Percentiles rank a stretch among this genome's conserved stretches.
phyloP scores from a whole-genome alignment of 2,888 invertebrate genomes.

The Oegoconia quadripuncta region DNA sequence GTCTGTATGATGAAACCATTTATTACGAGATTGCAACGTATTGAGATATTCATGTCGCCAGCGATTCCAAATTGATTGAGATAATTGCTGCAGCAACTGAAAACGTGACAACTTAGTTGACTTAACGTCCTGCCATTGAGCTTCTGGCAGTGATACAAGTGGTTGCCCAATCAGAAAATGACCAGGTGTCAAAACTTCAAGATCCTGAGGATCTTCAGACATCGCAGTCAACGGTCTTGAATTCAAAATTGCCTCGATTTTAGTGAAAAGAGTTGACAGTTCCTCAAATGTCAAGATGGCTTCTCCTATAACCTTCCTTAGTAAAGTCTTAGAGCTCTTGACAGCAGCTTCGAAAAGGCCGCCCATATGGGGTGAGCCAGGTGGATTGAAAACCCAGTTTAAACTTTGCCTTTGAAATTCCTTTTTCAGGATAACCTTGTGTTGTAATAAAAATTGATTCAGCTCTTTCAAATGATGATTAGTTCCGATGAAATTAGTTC shows the following conservation, averaged over 20 bases:
- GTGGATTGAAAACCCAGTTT: constrained; percentile 14
- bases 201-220: constrained; percentile 14
- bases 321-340: constrained; percentile 18
- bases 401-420: not conserved
- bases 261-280: constrained; percentile 15
- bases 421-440: not conserved
- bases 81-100: not conserved
- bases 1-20: not conserved
- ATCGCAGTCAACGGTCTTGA: constrained; percentile 14
- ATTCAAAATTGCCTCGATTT: constrained; percentile 14
- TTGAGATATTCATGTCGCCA: constrained; percentile 2
- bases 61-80: not conserved
- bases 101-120: not conserved
- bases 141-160: not conserved
- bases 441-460: not conserved
- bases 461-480: constrained; percentile 10
- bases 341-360: constrained; percentile 19
- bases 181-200: constrained; percentile 1
- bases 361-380: constrained; percentile 12
- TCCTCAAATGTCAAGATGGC: constrained; percentile 18
- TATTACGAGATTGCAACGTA: not conserved
- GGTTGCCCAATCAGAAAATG: constrained; percentile 10
- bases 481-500: constrained; percentile 18
- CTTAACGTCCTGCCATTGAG: not conserved
- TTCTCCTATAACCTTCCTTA: constrained; percentile 11